Conservation (phyloP, 1,140 invertebrate species). For the Galendromus occidentalis region DNA sequence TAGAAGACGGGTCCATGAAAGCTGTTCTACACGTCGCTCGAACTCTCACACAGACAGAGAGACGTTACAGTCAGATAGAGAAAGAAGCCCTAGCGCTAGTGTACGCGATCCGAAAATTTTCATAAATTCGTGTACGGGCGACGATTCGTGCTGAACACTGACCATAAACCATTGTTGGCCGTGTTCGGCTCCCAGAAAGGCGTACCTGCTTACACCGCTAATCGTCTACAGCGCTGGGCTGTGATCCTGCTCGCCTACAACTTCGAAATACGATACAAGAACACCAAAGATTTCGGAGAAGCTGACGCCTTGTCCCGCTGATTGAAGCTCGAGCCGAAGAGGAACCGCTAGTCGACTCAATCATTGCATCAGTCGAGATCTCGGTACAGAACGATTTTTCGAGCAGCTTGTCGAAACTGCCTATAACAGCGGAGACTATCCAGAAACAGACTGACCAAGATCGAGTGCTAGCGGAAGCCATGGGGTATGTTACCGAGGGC, state of each 20-base stretch:
- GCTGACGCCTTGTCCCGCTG: slow-evolving; percentile 20
- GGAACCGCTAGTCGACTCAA: neutral
- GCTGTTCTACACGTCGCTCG: slow-evolving; percentile 19
- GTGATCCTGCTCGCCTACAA: slow-evolving; percentile 23
- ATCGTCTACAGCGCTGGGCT: slow-evolving; percentile 25
- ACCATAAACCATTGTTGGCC: slow-evolving; percentile 29
- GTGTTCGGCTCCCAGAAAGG: slow-evolving; percentile 25
- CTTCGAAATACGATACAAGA: slow-evolving; percentile 25
- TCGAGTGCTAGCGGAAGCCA: no score
- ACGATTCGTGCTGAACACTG: slow-evolving; percentile 28
- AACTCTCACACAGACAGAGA: slow-evolving; percentile 28
- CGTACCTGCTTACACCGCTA: slow-evolving; percentile 16
- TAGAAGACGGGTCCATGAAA: no score
- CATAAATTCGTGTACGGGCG: slow-evolving; percentile 31
- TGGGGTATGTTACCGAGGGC: no score
- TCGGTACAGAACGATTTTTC: no score
- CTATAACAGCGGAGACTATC: no score
- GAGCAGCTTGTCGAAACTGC: no score
- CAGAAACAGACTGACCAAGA: no score
- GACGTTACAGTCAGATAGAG: slow-evolving; percentile 33
- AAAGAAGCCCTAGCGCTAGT: slow-evolving; percentile 33
- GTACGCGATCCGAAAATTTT: slow-evolving; percentile 31
- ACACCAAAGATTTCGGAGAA: slow-evolving; percentile 17
- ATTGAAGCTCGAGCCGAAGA: neutral
- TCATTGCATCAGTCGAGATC: no score